Percentiles rank a stretch among this genome's conserved stretches.
These are phyloP conservation scores for Gandaritis pyraliata DNA, from an alignment of 2,888 invertebrate genomes.

Conservation along the genomic window DNA sequence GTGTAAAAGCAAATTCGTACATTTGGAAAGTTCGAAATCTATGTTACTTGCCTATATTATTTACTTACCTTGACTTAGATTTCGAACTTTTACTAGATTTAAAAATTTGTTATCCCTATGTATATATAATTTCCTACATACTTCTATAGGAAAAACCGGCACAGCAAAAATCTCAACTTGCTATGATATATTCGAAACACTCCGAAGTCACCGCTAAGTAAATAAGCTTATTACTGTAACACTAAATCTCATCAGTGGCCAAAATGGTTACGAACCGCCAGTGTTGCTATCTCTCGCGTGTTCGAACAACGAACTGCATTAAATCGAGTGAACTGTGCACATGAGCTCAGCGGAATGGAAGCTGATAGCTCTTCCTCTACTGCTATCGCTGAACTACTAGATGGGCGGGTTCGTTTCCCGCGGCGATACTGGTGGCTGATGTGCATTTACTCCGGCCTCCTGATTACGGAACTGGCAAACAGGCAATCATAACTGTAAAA, in stretches of 20 bases:
- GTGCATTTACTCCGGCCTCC: not conserved
- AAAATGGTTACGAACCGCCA: not conserved
- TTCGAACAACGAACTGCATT: conserved; percentile 6
- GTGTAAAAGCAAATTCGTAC: not conserved
- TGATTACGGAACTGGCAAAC: not conserved
- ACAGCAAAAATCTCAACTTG: no score
- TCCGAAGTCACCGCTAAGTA: not conserved
- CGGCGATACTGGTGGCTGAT: not conserved
- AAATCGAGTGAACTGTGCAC: conserved; percentile 5
- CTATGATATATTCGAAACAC: no score
- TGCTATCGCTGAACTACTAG: not conserved
- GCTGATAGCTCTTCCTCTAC: conserved; percentile 7
- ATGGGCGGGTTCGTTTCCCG: conserved; percentile 1
- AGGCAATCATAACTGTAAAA: no score
- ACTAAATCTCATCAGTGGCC: not conserved
- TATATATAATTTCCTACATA: no score
- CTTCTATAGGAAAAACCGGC: no score
- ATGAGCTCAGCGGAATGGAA: conserved; percentile 15
- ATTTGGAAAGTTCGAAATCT: not conserved
- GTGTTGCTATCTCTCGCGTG: conserved; percentile 5
- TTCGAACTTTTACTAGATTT: no score
- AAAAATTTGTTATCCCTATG: no score
- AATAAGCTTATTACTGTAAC: not conserved
- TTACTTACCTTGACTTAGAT: no score
- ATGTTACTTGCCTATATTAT: no score